phyloP scores from a whole-genome alignment of 30 jellyfish, hydroid and myxozoan genomes.

The Hydractinia echinata region DNA sequence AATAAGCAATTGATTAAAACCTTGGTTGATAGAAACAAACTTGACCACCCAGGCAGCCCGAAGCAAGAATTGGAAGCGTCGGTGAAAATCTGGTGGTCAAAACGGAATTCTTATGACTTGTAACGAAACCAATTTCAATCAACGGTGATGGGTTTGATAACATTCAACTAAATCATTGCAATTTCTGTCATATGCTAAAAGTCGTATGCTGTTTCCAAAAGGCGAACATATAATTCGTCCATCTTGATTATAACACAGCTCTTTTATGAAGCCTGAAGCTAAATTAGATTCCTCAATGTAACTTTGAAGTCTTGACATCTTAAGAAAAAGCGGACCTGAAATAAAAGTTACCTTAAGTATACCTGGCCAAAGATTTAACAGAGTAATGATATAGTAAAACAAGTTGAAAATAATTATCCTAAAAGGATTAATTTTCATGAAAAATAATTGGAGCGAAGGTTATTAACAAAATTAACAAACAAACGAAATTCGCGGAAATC shows the following conservation, averaged over 20 bases:
- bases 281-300: constrained; percentile 60
- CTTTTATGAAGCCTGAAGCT: constrained; percentile 84
- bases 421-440: not conserved
- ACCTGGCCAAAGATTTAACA: not conserved
- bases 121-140: constrained; percentile 47
- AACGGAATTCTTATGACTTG: constrained; percentile 65
- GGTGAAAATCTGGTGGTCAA: constrained; percentile 73
- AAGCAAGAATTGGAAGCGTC: constrained; percentile 48
- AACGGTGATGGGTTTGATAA: constrained; percentile 29
- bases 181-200: constrained; percentile 47
- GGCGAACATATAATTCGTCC: constrained; percentile 90
- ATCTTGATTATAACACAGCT: constrained; percentile 67
- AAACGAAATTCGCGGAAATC: too few species aligned
- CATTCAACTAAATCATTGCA: constrained; percentile 58
- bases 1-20: constrained; percentile 7
- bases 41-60: constrained; percentile 92
- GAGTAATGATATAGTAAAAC: not conserved
- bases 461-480: not conserved
- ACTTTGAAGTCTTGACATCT: constrained; percentile 37
- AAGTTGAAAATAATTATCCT: not conserved
- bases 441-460: not conserved
- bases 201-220: constrained; percentile 74
- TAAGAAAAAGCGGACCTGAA: too few species aligned
- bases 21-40: constrained; percentile 67
- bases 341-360: not conserved